These are phyloP conservation scores for Pristionchus mayeri DNA, from an alignment of 2,888 invertebrate species.

Conservation along the genomic window DNA sequence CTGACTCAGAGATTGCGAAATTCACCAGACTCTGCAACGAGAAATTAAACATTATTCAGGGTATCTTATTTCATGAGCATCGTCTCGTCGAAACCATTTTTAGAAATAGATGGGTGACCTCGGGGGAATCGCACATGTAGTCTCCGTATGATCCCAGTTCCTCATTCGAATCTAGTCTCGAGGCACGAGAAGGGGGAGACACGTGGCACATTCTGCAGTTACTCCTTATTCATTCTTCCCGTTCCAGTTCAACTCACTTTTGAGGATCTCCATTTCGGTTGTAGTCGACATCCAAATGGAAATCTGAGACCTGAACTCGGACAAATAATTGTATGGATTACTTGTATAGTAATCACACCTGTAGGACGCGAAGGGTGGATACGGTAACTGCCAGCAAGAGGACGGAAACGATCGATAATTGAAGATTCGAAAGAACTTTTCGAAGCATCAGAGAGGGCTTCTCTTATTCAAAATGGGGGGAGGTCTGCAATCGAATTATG, in stretches of 20 bases:
- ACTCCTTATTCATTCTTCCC: too few species aligned
- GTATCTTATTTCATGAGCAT: neutral
- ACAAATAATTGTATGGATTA: neutral
- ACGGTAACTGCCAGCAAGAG: neutral
- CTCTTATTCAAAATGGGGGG: neutral
- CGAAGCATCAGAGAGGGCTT: neutral
- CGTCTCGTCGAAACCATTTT: neutral
- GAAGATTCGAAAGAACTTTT: conserved; percentile 16
- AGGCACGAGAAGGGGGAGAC: conserved; percentile 51
- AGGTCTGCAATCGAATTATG: neutral
- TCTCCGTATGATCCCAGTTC: conserved; percentile 70
- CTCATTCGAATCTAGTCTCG: neutral
- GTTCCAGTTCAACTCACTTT: too few species aligned
- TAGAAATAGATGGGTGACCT: conserved; percentile 51
- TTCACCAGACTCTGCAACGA: conserved; percentile 65
- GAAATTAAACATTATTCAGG: neutral
- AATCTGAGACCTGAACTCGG: conserved; percentile 72
- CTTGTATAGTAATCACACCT: neutral
- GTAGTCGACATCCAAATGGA: conserved; percentile 72
- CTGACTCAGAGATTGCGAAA: conserved; percentile 63
- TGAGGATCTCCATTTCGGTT: conserved; percentile 61
- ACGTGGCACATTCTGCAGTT: conserved; percentile 63
- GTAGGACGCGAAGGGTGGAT: conserved; percentile 12
- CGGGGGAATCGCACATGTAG: conserved; percentile 74
- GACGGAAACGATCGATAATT: conserved; percentile 21